A percentile compares a stretch with the other conserved stretches of the same genome.
Evolutionary conservation across 2,113 vertebrate species (phyloP).

Genomic region (Cromileptes altivelis): DNA sequence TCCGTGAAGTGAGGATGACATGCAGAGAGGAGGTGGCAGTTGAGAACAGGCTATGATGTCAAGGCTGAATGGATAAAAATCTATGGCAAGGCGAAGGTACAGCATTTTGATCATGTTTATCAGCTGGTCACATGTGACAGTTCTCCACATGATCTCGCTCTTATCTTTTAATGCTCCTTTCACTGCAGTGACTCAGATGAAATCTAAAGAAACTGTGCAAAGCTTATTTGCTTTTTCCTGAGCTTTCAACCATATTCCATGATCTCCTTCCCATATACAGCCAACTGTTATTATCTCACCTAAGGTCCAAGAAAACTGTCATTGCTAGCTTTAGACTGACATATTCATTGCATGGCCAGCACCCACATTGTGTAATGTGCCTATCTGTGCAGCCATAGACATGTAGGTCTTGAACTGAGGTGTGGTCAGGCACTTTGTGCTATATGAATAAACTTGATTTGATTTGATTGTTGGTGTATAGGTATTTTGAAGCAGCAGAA

Average conservation of each 20-base stretch:
- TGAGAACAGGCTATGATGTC: background rate
- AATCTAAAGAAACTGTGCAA: background rate
- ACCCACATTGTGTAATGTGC: too few species aligned
- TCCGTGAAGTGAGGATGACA: background rate
- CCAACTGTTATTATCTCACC: background rate
- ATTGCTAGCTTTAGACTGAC: too few species aligned
- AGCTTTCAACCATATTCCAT: background rate
- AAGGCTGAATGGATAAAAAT: background rate
- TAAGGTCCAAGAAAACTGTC: background rate
- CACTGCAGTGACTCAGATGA: background rate
- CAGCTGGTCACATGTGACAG: background rate
- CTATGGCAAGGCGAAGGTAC: background rate
- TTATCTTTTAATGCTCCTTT: constrained; percentile 6
- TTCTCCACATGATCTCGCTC: background rate
- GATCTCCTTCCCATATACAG: background rate
- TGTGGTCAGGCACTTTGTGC: too few species aligned
- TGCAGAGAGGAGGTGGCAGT: background rate
- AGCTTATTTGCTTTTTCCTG: background rate
- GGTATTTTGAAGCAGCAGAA: too few species aligned
- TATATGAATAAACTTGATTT: too few species aligned
- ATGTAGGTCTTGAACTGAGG: too few species aligned
- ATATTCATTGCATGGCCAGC: too few species aligned
- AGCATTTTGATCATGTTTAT: background rate
- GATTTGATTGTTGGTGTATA: too few species aligned
- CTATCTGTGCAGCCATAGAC: too few species aligned